Base-by-base conservation (phyloP, 2,113 vertebrate genomes). In the Mesitornis unicolor region DNA sequence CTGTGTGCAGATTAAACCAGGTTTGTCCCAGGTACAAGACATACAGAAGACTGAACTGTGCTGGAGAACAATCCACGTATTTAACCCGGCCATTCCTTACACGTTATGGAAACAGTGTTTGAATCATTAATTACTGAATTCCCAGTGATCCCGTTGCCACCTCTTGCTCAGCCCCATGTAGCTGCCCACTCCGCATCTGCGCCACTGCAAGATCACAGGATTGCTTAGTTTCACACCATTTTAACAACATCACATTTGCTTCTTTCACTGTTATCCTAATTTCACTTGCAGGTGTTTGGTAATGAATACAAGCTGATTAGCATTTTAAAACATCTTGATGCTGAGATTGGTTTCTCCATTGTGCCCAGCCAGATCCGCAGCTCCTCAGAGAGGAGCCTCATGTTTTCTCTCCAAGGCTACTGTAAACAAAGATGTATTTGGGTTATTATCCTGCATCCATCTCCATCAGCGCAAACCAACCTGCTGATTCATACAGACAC, bases 301-400 rank as follows among this genome's bases (percentile, higher is more conserved):
- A 95, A 78, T 97, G 98, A 98, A 98, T 97, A 74, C 48, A 61
- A 74, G 74, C 91, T 97, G 91, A 98, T 98, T 96, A 96, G 81
- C 63, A 19, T 51, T 77, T 81, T 63, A 43, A 94, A 90, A 78
- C 86, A 57, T 89, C 87, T 84, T 69, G 61, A 79, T 93, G 71
- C 42, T 70, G 71, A 91, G 85, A 94, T 71, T 25, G 80, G 90
- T 67, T 91, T 87, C 76, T 82, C 64, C 56, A 91, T 89, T 94
- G 60, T 84, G 95, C 93, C 65, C 93, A 93, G 93, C 59, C 45
- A 69, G 82, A 65, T 73, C 35, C 22, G 84, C 94, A 97, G 97
- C 95, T 96, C 76, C 91, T 81, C 85, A 65, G 94, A 81, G 93
- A 64, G 70, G 7, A 93, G 69, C 57, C 79, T 82, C 33, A 17